Evolutionary conservation across 2,113 vertebrate genomes (phyloP), one percentile per base, ranked within the genome.

Genomic region (Gallinago undulata): DNA sequence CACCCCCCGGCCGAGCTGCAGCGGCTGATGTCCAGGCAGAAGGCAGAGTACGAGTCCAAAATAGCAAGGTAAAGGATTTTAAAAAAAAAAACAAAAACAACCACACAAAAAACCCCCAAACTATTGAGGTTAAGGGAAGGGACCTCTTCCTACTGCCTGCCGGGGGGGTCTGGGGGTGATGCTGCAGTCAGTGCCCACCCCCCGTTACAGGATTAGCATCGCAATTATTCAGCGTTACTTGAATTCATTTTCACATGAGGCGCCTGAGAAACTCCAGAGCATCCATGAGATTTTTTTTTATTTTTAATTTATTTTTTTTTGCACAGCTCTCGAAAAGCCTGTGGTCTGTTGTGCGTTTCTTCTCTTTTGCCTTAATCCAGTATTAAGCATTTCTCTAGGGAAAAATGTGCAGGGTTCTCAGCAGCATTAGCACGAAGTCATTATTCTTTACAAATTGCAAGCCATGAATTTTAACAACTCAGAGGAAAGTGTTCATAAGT

Each of bases 21-120:
- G 92, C 95, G 97, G 94, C 98, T 98, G 91, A 98, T 98, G 92
- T 72, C 88, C 84, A 93, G 88, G 51, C 97, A 99, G 95, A 98
- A 98, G 91, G 98, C 97, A 6, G 98, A 98, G 75, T 98, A 98
- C 0, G 88, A 98, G 70, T 87, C 94, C 15, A 84, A 96, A 56
- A 98, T 98, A 45, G 91, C 95, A 97, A 98, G 98, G 98, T 98
- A 97, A 98, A 90, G 39, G 45, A 17, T 67, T 78, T 87, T 41
- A 39, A 39, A 39, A 51, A 51, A 51, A 27, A 15, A 51, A 27
- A 24, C 23, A 25, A 7, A 25, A 24, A 13, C 6, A 16, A 43
- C 41, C 41, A 11, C 41, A 43, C 41, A 43, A 43, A 39, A 39
- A 39, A 39, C 5, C 39, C 13, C 17, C 45, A 47, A 11, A 6